Base-by-base conservation (phyloP, 2,797 vertebrate species). In the Rhinatrema bivittatum region DNA sequence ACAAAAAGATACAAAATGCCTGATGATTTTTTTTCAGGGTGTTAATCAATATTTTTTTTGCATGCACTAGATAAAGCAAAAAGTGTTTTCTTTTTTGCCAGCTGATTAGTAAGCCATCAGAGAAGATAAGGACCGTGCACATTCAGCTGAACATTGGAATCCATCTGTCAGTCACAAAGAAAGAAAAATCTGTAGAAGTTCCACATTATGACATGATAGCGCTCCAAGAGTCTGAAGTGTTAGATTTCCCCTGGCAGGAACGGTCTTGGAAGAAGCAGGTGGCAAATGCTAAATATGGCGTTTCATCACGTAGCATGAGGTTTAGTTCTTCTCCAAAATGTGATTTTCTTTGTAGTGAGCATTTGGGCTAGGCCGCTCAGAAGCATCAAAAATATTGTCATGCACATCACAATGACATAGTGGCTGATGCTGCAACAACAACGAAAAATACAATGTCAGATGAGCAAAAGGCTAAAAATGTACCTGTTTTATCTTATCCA, bases 321-420 rank as follows among this genome's bases (percentile, higher is more conserved):
- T 57, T 99, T 98, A 36, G 42, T 59, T 57, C 51, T 82, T 36
- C 51, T 58, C 59, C 64, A 65, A 32, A 91, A 36, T 13, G 34
- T 8, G 33, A 99, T 64, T 60, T 78, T 86, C 56, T 61, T 76
- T 11, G 91, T 87, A 3, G 91, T 99, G 42, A 99, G 77, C 33
- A 87, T 46, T 46, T 91, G 91, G 5, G 89, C 92, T 48, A 93
- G 59, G 53, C 91, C 70, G 27, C 87, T 98, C 51, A 99, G 88
- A 46, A 99, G 48, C 85, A 97, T 88, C 60, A 98, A 74, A 50
- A 98, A 93, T 65, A 98, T 98, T 36, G 93, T 91, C 84, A 97
- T 83, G 0, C 84, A 93, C 95, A 99, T 99, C 68, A 94, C 94
- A 6, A 99, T 92, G 39, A 98, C 93, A 7, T 93, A 99, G 61